These are phyloP conservation scores for Anarhynchus alexandrinus DNA, from an alignment of 2,113 vertebrate species.

Conservation along the genomic window DNA sequence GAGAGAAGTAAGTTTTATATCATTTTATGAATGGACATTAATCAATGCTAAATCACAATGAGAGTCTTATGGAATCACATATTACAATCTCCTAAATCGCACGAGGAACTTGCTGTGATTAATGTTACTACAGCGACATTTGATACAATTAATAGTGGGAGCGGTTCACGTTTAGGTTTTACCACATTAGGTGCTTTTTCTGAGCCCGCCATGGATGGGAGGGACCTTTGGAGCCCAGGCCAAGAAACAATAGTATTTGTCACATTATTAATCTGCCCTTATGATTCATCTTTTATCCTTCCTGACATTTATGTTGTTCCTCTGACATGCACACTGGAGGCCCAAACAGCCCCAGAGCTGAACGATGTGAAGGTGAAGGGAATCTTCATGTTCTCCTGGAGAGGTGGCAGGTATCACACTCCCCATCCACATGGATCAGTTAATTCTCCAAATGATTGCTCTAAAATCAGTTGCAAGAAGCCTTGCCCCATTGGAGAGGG, in stretches of 20 bases:
- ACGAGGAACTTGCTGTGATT: background rate
- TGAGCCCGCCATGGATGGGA: background rate
- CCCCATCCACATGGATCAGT: background rate
- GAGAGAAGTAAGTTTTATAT: conserved; percentile 53
- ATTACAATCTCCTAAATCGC: conserved; percentile 38
- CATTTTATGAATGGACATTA: conserved; percentile 51
- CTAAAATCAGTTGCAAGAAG: background rate
- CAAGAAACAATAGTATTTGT: background rate
- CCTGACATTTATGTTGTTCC: background rate
- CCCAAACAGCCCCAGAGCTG: background rate
- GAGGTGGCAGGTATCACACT: background rate
- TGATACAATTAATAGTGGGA: background rate
- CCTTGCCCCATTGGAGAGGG: background rate
- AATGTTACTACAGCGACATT: background rate
- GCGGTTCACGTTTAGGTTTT: background rate
- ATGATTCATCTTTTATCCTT: background rate
- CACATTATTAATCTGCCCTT: background rate
- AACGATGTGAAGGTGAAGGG: background rate
- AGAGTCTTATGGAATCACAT: conserved; percentile 47
- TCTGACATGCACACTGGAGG: background rate
- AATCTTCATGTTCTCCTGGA: background rate
- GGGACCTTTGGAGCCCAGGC: background rate
- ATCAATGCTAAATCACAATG: conserved; percentile 60
- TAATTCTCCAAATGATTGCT: background rate
- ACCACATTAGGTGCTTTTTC: background rate